These are phyloP conservation scores for Macquaria australasica DNA, from an alignment of 2,113 vertebrate genomes.

Conservation along the genomic window DNA sequence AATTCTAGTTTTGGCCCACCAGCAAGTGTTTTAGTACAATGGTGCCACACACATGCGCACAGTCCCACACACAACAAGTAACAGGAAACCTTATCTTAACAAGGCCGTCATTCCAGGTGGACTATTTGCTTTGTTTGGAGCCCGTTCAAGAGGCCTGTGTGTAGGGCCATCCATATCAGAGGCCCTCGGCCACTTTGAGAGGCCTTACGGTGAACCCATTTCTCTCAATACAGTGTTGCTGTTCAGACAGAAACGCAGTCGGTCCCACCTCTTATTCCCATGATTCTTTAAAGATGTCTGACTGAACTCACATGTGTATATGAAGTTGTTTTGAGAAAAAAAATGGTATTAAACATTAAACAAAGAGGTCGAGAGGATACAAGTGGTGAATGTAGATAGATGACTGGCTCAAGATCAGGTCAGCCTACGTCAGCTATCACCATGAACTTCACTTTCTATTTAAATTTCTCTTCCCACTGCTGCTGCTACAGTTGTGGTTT, in stretches of 20 bases:
- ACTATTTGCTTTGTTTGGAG: constrained; percentile 77
- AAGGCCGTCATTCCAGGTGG: constrained; percentile 67
- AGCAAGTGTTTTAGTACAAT: constrained; percentile 10
- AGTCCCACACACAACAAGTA: constrained; percentile 29
- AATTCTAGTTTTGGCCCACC: constrained; percentile 7
- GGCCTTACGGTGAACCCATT: constrained; percentile 61
- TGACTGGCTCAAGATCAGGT: neutral
- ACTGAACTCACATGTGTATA: neutral
- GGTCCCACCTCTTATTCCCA: neutral
- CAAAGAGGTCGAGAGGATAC: neutral
- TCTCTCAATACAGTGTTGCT: constrained; percentile 26
- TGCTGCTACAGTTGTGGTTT: neutral
- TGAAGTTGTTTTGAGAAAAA: neutral
- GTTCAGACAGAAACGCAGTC: constrained; percentile 28
- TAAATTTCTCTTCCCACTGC: neutral
- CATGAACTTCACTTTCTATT: neutral
- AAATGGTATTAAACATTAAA: constrained; percentile 14
- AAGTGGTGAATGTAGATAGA: neutral
- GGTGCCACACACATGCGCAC: neutral
- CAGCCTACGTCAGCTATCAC: neutral
- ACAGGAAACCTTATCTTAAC: constrained; percentile 70
- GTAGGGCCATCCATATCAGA: constrained; percentile 45
- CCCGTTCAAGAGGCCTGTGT: constrained; percentile 64
- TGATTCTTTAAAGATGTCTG: constrained; percentile 4
- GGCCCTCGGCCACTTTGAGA: constrained; percentile 48